Conservation (phyloP, 2,888 invertebrate genomes). For the Lithosia quadra region DNA sequence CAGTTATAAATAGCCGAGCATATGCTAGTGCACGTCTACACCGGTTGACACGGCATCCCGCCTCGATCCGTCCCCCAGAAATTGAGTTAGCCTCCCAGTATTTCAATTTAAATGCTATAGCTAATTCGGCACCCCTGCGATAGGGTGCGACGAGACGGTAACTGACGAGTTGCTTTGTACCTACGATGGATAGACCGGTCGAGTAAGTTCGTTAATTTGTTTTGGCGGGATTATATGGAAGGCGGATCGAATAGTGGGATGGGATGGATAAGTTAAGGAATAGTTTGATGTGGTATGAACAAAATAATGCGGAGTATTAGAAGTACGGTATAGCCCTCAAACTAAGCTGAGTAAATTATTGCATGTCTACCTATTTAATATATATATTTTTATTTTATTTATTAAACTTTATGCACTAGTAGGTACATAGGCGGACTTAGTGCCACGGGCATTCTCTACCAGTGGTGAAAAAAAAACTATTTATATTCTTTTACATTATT, state of each 20-base stretch:
- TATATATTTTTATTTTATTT: background rate
- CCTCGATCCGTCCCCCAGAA: slow-evolving; percentile 74
- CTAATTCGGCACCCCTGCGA: slow-evolving; percentile 70
- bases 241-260: background rate
- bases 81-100: slow-evolving; percentile 78
- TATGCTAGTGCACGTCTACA: slow-evolving; percentile 44
- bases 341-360: background rate
- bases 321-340: background rate
- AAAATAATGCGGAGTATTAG: background rate
- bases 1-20: background rate
- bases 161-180: slow-evolving; percentile 25
- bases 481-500: background rate
- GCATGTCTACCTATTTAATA: background rate
- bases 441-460: too few species aligned
- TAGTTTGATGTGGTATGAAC: background rate
- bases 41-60: slow-evolving; percentile 50
- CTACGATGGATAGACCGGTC: slow-evolving; percentile 27
- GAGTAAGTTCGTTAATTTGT: slow-evolving; percentile 41
- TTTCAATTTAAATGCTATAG: slow-evolving; percentile 82
- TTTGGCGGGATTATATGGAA: slow-evolving; percentile 32
- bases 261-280: background rate
- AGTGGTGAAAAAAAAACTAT: too few species aligned
- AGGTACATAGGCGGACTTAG: too few species aligned
- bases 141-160: slow-evolving; percentile 40
- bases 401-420: too few species aligned